These are phyloP conservation scores for Polydrusus pterygomalis DNA, from an alignment of 2,888 invertebrate genomes.

Conservation along the genomic window DNA sequence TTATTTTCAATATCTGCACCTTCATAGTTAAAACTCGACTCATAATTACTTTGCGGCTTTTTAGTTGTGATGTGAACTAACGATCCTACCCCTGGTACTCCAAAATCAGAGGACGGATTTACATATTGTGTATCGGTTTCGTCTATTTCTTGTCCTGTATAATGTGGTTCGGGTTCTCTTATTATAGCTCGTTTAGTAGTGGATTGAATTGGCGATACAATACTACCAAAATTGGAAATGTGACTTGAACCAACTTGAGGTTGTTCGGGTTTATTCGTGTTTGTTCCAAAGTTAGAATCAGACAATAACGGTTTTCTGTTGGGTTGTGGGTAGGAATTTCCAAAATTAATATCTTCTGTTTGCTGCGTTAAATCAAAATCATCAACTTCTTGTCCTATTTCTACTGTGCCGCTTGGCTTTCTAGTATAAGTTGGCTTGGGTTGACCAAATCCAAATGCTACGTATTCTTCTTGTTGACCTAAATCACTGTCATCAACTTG, in stretches of 20 bases:
- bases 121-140: slow-evolving; percentile 24
- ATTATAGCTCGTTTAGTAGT: slow-evolving; percentile 2
- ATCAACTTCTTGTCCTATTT: slow-evolving; percentile 46
- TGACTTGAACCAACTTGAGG: not conserved
- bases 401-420: slow-evolving; percentile 33
- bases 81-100: not conserved
- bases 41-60: not conserved
- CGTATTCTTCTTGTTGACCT: slow-evolving; percentile 57
- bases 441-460: slow-evolving; percentile 26
- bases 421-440: slow-evolving; percentile 23
- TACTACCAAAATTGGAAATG: not conserved
- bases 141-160: slow-evolving; percentile 57
- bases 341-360: slow-evolving; percentile 33
- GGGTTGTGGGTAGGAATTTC: not conserved
- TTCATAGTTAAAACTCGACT: not conserved
- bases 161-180: not conserved
- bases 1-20: not conserved
- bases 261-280: too few species aligned
- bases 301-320: not conserved
- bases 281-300: not conserved
- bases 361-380: slow-evolving; percentile 55
- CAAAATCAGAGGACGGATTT: not conserved
- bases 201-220: not conserved
- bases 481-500: slow-evolving; percentile 55
- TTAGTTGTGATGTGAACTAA: not conserved